These are phyloP conservation scores for Drosophila melanosoma DNA, from an alignment of 2,888 invertebrate genomes.

Conservation along the genomic window DNA sequence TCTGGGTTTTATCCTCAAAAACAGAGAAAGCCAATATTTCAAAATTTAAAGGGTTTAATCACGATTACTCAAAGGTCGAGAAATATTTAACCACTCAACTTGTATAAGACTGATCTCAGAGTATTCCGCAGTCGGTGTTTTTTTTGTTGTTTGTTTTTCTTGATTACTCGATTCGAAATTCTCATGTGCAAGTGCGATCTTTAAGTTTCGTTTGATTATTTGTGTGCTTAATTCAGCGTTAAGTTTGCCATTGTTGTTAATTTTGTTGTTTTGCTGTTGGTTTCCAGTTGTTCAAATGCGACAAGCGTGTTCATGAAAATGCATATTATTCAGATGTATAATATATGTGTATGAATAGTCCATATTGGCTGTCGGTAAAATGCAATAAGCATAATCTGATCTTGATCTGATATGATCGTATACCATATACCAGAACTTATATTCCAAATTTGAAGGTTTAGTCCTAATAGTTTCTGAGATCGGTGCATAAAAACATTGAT, in stretches of 20 bases:
- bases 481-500: not conserved
- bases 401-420: too few relatives aligned
- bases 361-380: not conserved
- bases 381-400: not conserved
- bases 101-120: not conserved
- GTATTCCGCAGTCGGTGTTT: not conserved
- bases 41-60: not conserved
- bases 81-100: not conserved
- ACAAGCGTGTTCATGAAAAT: constrained; percentile 14
- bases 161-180: not conserved
- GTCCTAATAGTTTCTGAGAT: not conserved
- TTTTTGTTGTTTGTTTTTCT: not conserved
- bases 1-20: not conserved
- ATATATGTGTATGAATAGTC: not conserved
- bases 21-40: not conserved
- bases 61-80: not conserved
- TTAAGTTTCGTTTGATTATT: not conserved
- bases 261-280: not conserved
- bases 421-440: too few relatives aligned
- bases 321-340: not conserved
- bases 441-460: not conserved
- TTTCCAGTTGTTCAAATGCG: constrained; percentile 19
- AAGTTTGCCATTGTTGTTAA: constrained; percentile 8
- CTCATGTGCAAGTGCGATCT: not conserved
- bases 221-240: constrained; percentile 6